Evolutionary conservation across 2,797 vertebrate genomes (phyloP), one percentile per base, ranked within the genome.

Genomic region (Apodemus agrarius): DNA sequence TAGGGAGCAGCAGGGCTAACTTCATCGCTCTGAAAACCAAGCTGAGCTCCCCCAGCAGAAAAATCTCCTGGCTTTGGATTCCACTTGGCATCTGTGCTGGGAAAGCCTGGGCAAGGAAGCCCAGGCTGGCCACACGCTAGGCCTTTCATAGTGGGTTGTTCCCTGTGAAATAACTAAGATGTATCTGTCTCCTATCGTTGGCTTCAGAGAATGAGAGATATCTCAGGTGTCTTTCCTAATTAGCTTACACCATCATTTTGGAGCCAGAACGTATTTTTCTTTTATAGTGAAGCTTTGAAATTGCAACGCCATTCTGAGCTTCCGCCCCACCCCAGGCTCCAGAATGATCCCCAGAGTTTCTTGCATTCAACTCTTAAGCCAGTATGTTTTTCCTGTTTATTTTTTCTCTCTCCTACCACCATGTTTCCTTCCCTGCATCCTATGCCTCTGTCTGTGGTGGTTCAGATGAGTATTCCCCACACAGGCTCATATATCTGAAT

Each of bases 351-450:
- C 24, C 3, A 5, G 1, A 46, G 34, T 16, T 16, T 26, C 3
- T 21, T 1, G 0, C 0, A 0, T 1, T n/a, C 12, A 26, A 3
- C 31, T 6, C 1, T 13, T 5, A 7, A 4, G 52, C 37, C 17
- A 11, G 17, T 24, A 13, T 0, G 22, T 21, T 6, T 16, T 19
- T 8, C 13, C 4, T 6, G 16, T 67, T 37, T n/a, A 49, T 5
- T 11, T 37, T 37, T 24, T 49, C 5, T 72, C 8, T 69, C 49
- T 69, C 49, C 21, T 8, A 1, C 5, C 2, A 8, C 26, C 43
- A 10, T 19, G 13, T 1, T 24, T 13, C 1, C 9, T 9, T 40
- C 31, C 21, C 6, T 4, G 0, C 12, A 13, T 22, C 16, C 46
- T 49, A 0, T 24, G 10, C 19, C 26, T 46, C 46, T 24, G 26